phyloP scores from a whole-genome alignment of 1,140 invertebrate genomes.

The Drosophila virilis region DNA sequence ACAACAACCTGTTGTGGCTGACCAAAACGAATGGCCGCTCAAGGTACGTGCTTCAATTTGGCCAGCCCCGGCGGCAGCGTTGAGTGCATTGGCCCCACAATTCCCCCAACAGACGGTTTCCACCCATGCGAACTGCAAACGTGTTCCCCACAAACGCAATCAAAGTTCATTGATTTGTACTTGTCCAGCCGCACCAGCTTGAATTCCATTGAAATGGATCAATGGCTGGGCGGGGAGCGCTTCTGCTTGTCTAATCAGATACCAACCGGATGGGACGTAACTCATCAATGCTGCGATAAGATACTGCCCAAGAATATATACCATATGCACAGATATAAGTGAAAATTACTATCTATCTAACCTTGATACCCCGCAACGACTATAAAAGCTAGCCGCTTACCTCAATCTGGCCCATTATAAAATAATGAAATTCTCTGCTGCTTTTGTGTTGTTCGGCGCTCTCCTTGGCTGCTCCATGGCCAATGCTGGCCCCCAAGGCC shows the following conservation, averaged over 20 bases:
- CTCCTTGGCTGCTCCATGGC: conserved; percentile 22
- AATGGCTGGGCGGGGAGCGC: not conserved
- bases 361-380: conserved; percentile 6
- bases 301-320: conserved; percentile 10
- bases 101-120: not conserved
- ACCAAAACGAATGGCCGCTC: conserved; percentile 55
- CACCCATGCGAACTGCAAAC: conserved; percentile 25
- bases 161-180: conserved; percentile 50
- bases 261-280: conserved; percentile 28
- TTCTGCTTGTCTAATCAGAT: conserved; percentile 42
- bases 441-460: conserved; percentile 29
- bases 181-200: conserved; percentile 5
- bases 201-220: conserved; percentile 11
- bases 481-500: conserved; percentile 37
- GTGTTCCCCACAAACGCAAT: conserved; percentile 36
- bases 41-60: conserved; percentile 50
- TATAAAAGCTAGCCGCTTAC: conserved; percentile 30
- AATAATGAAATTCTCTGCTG: conserved; percentile 45
- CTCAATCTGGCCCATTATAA: conserved; percentile 1
- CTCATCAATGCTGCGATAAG: conserved; percentile 20
- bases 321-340: not conserved
- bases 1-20: conserved; percentile 64
- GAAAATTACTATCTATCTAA: not conserved
- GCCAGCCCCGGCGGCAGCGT: conserved; percentile 1
- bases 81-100: conserved; percentile 47